These are phyloP conservation scores for Gymnothorax javanicus DNA, from an alignment of 2,797 vertebrate species.

Conservation along the genomic window DNA sequence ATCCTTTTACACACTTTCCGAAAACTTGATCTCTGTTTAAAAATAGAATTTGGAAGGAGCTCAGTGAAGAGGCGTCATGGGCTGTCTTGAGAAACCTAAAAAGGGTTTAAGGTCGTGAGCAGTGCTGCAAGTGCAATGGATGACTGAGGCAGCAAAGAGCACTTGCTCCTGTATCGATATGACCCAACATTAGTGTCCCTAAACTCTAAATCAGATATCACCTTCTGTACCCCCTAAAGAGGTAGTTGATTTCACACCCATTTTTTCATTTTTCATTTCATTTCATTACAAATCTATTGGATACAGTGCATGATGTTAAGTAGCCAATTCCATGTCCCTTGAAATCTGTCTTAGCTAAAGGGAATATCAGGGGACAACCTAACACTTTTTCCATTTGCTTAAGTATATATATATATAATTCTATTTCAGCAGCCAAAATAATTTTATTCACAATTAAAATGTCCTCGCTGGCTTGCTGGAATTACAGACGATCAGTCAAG, in stretches of 20 bases:
- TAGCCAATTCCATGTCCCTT: background rate
- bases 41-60: slow-evolving; percentile 42
- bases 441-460: too few species aligned
- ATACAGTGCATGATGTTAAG: background rate
- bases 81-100: slow-evolving; percentile 36
- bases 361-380: too few species aligned
- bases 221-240: background rate
- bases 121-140: slow-evolving; percentile 10
- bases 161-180: background rate
- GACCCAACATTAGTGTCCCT: background rate
- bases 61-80: slow-evolving; percentile 18
- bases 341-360: slow-evolving; percentile 4
- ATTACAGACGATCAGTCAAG: too few species aligned
- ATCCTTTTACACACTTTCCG: slow-evolving; percentile 28
- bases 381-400: too few species aligned
- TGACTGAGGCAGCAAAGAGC: background rate
- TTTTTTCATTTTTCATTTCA: background rate
- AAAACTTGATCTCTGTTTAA: slow-evolving; percentile 49
- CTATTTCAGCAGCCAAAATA: too few species aligned
- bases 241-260: background rate
- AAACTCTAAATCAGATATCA: background rate
- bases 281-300: background rate
- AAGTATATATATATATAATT: too few species aligned
- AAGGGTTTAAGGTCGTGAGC: slow-evolving; percentile 17
- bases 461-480: too few species aligned